Base-by-base conservation (phyloP, 2,888 invertebrate species). In the Ptycholaimellus sp. region DNA sequence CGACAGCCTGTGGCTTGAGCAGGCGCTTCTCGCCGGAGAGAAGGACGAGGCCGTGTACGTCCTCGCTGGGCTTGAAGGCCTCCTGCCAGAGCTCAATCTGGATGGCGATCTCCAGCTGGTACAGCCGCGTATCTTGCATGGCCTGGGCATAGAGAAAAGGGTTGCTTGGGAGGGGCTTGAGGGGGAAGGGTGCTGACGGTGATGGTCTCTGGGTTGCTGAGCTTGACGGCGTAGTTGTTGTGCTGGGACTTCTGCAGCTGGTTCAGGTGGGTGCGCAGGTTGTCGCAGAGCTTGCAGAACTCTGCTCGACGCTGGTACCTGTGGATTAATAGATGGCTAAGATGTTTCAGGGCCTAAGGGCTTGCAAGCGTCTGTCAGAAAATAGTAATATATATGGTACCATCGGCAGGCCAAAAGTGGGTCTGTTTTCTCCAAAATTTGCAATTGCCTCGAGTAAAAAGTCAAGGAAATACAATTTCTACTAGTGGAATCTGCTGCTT, bases 41-140 rank as follows among this genome's bases (percentile, higher is more conserved):
- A 60, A 90, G 71, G 54, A 77, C 79, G 79, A 96, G 90, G 41
- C 80, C 79, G 59, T 90, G 85, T 49, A 96, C 87, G 60, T 96
- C 96, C 59, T 99, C 96, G 37, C 16, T 11, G 2, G 5, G n/a
- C 42, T 49, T 47, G 44, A 53, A 54, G 19, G 54, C 54, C 53
- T 74, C 76, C 70, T 83, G 83, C 93, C 93, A 99, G 41, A 96
- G 63, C 57, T 99, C 96, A 90, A 96, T 90, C 57, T 85, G 81
- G 49, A 99, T 96, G 25, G 96, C 93, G 44, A 78, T 81, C 56
- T 99, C 93, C 31, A 96, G 66, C 55, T 96, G 87, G 56, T 77
- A 78, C 34, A 96, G 67, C 37, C 96, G 72, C 0, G 96, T 99
- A 59, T 99, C 93, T 52, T 96, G 65, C 63, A 96, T 93, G 45